These are phyloP conservation scores for Copidosoma floridanum DNA, from an alignment of 1,140 invertebrate species.

Conservation along the genomic window DNA sequence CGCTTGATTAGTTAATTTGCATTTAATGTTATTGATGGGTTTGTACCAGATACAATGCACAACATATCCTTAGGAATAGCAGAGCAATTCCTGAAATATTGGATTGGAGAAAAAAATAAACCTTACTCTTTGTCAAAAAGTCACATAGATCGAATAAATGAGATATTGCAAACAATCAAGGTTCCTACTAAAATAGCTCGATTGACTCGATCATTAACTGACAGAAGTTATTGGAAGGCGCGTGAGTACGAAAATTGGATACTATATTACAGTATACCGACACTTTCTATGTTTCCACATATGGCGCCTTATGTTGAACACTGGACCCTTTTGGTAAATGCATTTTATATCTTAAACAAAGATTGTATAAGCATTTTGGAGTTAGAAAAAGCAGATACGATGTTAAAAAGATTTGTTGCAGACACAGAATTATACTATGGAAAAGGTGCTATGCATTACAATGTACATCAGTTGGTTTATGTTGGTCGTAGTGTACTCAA, in stretches of 20 bases:
- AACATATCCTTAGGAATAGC: too few relatives aligned
- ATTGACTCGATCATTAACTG: neutral
- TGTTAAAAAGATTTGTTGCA: neutral
- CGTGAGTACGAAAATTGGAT: constrained; percentile 7
- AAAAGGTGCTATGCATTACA: neutral
- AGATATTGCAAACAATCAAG: too few relatives aligned
- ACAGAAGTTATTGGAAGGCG: neutral
- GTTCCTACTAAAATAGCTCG: neutral
- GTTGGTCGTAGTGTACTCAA: neutral
- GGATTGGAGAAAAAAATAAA: too few relatives aligned
- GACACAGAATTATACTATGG: neutral
- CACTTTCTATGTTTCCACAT: neutral
- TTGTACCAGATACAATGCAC: too few relatives aligned
- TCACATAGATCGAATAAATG: too few relatives aligned
- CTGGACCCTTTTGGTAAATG: neutral
- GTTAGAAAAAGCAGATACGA: neutral
- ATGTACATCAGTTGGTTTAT: neutral
- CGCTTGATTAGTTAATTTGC: too few relatives aligned
- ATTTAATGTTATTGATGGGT: too few relatives aligned
- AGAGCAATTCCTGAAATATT: too few relatives aligned
- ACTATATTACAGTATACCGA: constrained; percentile 11
- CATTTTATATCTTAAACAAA: neutral
- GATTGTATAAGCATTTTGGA: neutral
- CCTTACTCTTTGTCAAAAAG: too few relatives aligned
- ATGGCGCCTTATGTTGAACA: neutral